A percentile compares a stretch with the other conserved stretches of the same genome.
phyloP scores from a whole-genome alignment of 1,140 invertebrate genomes.

The Lithobius niger region DNA sequence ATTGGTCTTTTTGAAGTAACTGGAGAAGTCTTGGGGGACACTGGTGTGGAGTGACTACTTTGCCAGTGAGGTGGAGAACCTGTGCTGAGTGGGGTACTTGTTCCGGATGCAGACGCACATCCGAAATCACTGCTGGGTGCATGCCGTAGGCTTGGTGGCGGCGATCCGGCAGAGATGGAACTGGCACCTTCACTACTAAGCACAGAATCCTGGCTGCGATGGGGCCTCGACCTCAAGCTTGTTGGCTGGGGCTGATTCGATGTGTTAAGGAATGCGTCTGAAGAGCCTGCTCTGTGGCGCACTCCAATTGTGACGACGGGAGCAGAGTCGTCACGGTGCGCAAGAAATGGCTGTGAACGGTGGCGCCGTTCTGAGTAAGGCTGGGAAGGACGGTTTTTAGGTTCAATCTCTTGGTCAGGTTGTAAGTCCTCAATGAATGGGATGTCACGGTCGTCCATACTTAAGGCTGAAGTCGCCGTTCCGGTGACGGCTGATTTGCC shows the following conservation, averaged over 20 bases:
- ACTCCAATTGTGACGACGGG: constrained; percentile 30
- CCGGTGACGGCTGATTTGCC: constrained; percentile 5
- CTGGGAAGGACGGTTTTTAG: not conserved
- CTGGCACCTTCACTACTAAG: constrained; percentile 3
- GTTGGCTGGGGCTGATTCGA: constrained; percentile 35
- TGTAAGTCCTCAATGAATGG: constrained; percentile 50
- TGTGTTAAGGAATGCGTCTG: too few species aligned
- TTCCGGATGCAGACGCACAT: constrained; percentile 37
- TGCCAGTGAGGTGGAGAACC: constrained; percentile 15
- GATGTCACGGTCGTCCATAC: constrained; percentile 50
- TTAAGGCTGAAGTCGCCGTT: constrained; percentile 27
- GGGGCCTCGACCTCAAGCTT: constrained; percentile 33
- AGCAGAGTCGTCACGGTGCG: too few species aligned
- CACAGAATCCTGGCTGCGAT: constrained; percentile 31
- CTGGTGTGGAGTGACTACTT: constrained; percentile 20
- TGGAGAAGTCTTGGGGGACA: constrained; percentile 32
- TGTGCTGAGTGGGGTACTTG: constrained; percentile 20
- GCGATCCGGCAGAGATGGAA: not conserved
- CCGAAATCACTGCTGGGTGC: constrained; percentile 39
- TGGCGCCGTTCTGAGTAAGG: not conserved
- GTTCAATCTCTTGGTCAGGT: not conserved
- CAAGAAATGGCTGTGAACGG: constrained; percentile 11
- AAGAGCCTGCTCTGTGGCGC: constrained; percentile 19
- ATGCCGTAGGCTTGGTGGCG: constrained; percentile 24
- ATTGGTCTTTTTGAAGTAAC: constrained; percentile 17